Percentiles rank a stretch among this genome's conserved stretches.
phyloP scores from a whole-genome alignment of 2,113 vertebrate species.

The Perccottus glenii region DNA sequence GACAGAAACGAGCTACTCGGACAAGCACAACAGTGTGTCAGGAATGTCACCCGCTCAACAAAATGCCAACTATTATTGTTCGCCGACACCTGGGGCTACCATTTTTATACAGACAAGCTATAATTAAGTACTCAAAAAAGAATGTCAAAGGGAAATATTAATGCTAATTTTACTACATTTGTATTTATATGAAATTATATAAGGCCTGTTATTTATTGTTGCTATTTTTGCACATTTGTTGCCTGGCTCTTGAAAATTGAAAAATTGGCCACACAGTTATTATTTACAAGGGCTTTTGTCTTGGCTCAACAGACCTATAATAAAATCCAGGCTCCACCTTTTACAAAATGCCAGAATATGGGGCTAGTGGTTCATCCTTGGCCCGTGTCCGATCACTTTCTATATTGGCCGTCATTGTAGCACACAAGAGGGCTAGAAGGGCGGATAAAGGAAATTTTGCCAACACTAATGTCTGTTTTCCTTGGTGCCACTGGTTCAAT shows the following conservation, averaged over 20 bases:
- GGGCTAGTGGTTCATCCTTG: neutral
- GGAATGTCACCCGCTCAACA: slow-evolving; percentile 54
- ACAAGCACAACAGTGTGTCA: slow-evolving; percentile 45
- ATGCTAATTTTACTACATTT: slow-evolving; percentile 35
- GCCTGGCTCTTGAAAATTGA: slow-evolving; percentile 4
- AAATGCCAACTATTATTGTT: slow-evolving; percentile 62
- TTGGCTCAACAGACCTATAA: neutral
- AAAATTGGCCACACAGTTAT: neutral
- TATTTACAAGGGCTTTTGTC: neutral
- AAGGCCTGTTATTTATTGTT: slow-evolving; percentile 25
- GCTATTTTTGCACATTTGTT: slow-evolving; percentile 10
- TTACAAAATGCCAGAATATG: too few species aligned
- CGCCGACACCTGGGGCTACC: slow-evolving; percentile 59
- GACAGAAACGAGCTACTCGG: slow-evolving; percentile 45
- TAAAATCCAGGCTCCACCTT: neutral
- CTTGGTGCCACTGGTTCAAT: slow-evolving; percentile 10
- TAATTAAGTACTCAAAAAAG: slow-evolving; percentile 59
- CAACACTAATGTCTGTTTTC: slow-evolving; percentile 14
- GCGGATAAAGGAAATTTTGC: neutral
- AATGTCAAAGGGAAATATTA: slow-evolving; percentile 34
- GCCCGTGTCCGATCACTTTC: neutral
- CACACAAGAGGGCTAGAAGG: slow-evolving; percentile 6
- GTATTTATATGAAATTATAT: slow-evolving; percentile 29
- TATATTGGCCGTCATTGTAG: slow-evolving; percentile 8
- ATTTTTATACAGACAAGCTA: slow-evolving; percentile 46